Conservation (phyloP, 2,888 invertebrate genomes). For the Cheilosia impressa region DNA sequence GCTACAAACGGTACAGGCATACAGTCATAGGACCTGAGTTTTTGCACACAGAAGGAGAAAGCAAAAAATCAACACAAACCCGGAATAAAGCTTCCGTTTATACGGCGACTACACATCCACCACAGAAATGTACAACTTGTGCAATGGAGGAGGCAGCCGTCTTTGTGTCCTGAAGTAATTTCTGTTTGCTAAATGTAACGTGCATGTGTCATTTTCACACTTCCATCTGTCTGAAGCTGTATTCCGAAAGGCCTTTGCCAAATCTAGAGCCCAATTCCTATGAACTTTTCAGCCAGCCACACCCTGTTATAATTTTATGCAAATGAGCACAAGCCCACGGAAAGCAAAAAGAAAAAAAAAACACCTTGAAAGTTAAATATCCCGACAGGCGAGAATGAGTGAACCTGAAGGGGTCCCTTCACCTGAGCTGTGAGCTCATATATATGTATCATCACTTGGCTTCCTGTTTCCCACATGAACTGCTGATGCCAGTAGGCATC, state of each 20-base stretch:
- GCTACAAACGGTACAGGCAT: constrained; percentile 48
- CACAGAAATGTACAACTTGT: not conserved
- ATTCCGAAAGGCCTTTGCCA: constrained; percentile 19
- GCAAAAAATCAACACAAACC: constrained; percentile 46
- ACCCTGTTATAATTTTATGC: constrained; percentile 28
- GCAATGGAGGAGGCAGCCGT: constrained; percentile 10
- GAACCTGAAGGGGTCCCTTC: constrained; percentile 37
- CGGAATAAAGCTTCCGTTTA: constrained; percentile 34
- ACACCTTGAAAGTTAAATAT: constrained; percentile 60
- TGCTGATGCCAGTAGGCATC: constrained; percentile 50
- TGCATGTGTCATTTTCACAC: constrained; percentile 68
- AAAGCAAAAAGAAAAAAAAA: constrained; percentile 35
- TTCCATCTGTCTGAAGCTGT: constrained; percentile 56
- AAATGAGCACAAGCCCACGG: constrained; percentile 51
- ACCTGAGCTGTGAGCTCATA: constrained; percentile 3
- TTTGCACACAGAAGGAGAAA: constrained; percentile 19
- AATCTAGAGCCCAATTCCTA: constrained; percentile 33
- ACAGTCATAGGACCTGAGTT: constrained; percentile 44
- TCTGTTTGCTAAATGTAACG: constrained; percentile 57
- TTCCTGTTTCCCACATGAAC: constrained; percentile 45
- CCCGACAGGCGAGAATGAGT: constrained; percentile 12
- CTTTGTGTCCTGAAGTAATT: constrained; percentile 43
- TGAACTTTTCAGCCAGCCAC: constrained; percentile 9
- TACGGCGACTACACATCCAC: not conserved
- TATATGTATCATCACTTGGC: constrained; percentile 4